A percentile compares a stretch with the other conserved stretches of the same genome.
These are phyloP conservation scores for Drosophila robusta DNA, from an alignment of 2,888 invertebrate genomes.

Conservation along the genomic window DNA sequence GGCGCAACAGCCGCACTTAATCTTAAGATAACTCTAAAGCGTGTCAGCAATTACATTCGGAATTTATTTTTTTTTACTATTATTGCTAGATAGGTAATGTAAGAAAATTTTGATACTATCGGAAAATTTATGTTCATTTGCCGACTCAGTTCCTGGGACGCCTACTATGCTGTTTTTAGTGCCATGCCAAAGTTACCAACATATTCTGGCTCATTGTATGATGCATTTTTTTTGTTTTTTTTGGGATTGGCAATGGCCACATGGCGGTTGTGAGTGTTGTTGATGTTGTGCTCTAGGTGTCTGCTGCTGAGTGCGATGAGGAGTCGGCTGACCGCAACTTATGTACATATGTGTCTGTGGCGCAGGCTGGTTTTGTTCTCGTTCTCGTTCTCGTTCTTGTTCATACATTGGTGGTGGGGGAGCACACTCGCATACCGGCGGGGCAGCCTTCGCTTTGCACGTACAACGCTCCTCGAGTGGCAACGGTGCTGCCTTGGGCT, in stretches of 20 bases:
- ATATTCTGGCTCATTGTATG: constrained; percentile 44
- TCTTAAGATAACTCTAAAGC: background rate
- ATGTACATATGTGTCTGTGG: constrained; percentile 35
- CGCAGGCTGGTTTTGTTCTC: too few relatives aligned
- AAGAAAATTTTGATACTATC: constrained; percentile 12
- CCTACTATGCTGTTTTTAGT: constrained; percentile 5
- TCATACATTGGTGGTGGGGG: constrained; percentile 19
- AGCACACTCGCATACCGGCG: constrained; percentile 43
- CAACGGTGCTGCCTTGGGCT: background rate
- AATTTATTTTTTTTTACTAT: constrained; percentile 9
- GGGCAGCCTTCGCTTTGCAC: constrained; percentile 25
- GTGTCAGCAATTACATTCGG: background rate
- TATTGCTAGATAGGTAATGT: background rate
- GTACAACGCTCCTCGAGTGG: constrained; percentile 33
- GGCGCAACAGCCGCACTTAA: background rate
- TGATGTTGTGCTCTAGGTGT: too few relatives aligned
- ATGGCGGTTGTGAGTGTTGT: background rate
- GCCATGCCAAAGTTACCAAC: background rate
- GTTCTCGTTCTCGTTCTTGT: too few relatives aligned
- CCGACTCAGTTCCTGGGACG: background rate
- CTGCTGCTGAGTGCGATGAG: background rate
- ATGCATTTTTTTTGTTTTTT: constrained; percentile 53
- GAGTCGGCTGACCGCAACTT: constrained; percentile 43
- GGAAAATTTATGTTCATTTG: constrained; percentile 7
- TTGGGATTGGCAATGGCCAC: constrained; percentile 20